Base-by-base conservation (phyloP, 2,888 invertebrate species). In the Drosophila nr. perissopoda region DNA sequence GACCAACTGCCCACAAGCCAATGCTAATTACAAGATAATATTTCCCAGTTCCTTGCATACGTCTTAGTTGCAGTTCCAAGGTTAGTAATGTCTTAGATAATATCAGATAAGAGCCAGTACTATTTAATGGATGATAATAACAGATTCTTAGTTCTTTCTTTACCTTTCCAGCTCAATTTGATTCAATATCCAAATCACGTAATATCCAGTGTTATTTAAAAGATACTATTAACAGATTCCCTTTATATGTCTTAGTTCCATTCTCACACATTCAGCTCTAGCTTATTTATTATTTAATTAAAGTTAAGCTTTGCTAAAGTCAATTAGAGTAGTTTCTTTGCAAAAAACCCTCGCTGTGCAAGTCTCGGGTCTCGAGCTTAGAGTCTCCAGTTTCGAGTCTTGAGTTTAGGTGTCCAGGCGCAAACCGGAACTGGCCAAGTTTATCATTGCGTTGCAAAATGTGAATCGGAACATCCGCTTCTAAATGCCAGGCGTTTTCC, bases 381-480 rank as follows among this genome's bases (percentile, higher is more conserved):
- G 53, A 13, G 34, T 34, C 7, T 46, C 8, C 25, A 46, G 46
- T 25, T 25, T 46, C 8, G 8, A 46, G 25, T 60, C 46, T 40
- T 27, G 29, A 49, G 53, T 58, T 56, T 38, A 46, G 54, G 54
- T 52, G 79, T 59, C 58, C 27, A 54, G 48, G n/a, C 27, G 62
- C 69, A n/a, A 57, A 57, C 81, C 91, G 91, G 88, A 89, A 88
- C 79, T 81, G 74, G 66, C 67, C 75, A 79, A 85, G 88, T 89
- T 90, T 88, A 88, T 88, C 91, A 91, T 74, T 88, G 90, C 83
- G 83, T 84, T 81, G 89, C 86, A 74, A 89, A 88, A 91, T 89
- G 90, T 76, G 88, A 89, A 91, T 88, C 88, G 91, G 91, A 90
- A 88, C 90, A 88, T 88, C 88, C 88, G 91, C 67, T 88, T 84